Evolutionary conservation across 2,888 invertebrate species (phyloP), one percentile per base, ranked within the genome.

Genomic region (Cephus rjabovi): DNA sequence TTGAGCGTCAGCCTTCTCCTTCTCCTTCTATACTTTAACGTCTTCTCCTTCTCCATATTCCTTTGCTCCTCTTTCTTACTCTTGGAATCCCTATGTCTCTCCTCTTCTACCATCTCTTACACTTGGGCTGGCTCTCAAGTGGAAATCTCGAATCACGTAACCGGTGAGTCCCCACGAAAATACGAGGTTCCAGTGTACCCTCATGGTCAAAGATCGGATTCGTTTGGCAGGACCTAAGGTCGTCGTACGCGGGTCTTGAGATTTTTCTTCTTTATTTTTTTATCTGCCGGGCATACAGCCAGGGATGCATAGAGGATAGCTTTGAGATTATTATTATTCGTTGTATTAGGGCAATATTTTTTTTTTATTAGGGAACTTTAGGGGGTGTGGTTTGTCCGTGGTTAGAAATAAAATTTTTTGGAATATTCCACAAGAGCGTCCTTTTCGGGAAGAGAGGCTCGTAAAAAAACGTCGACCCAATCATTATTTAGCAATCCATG

Each of bases 1-100:
- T 86, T 85, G 85, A 86, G 84, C 86, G 86, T 87, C 89, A 85
- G 82, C 80, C 81, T 80, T 78, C 79, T 68, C 73, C 79, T 37
- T 73, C 70, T 70, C 31, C 70, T n/a, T 31, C 70, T 70, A 33
- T 33, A 31, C 15, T 33, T 70, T 33, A 31, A 30, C 70, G 70
- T 33, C 70, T 30, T 33, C 70, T 70, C 70, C 70, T 70, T 37
- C 3, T 74, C 69, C 74, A 37, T 30, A 6, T 78, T 70, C 34
- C 70, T 76, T 79, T 77, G 35, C 37, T 73, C 23, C 31, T 70
- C 40, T 37, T 74, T 69, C 37, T 75, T 74, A 34, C 31, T 33
- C 75, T 71, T 34, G 12, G 34, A 31, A 31, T 71, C 31, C 31
- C 6, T 71, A 31, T 31, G 71, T 34, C 71, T 69, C 56, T 31